Conservation (phyloP, 2,888 invertebrate genomes). For the Acronicta aceris region DNA sequence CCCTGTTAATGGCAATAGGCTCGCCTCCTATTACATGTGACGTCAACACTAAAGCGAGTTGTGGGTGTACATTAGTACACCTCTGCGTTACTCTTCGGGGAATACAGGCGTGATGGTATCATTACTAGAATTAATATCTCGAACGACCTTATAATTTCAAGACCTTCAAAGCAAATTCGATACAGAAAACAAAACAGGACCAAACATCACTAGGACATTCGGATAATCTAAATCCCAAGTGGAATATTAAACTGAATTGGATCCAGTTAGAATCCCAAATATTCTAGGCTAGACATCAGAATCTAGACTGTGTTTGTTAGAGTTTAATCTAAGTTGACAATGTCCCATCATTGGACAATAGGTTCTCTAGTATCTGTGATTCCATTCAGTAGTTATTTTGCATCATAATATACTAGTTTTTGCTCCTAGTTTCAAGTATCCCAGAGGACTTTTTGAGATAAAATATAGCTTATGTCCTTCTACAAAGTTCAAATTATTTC, state of each 20-base stretch:
- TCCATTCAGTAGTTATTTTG: neutral
- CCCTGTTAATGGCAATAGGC: too few species aligned
- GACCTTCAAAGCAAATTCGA: conserved; percentile 1
- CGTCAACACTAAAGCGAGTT: too few species aligned
- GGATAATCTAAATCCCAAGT: conserved; percentile 4
- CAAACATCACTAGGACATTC: neutral
- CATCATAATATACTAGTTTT: neutral
- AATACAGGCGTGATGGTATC: too few species aligned
- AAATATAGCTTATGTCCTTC: too few species aligned
- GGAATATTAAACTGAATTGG: conserved; percentile 14
- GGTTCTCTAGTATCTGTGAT: neutral
- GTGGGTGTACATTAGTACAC: too few species aligned
- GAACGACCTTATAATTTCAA: neutral
- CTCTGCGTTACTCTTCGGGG: too few species aligned
- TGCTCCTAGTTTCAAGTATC: too few species aligned
- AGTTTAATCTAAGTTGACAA: conserved; percentile 26
- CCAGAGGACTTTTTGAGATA: too few species aligned
- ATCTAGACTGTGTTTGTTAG: conserved; percentile 15
- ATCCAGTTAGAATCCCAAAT: conserved; percentile 8
- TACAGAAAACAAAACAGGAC: neutral
- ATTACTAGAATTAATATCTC: too few species aligned
- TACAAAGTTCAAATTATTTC: too few species aligned
- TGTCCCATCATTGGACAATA: neutral
- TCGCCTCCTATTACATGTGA: too few species aligned
- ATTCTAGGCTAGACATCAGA: neutral